A percentile compares a stretch with the other conserved stretches of the same genome.
phyloP scores from a whole-genome alignment of 2,888 invertebrate species.

The Idaea straminata region DNA sequence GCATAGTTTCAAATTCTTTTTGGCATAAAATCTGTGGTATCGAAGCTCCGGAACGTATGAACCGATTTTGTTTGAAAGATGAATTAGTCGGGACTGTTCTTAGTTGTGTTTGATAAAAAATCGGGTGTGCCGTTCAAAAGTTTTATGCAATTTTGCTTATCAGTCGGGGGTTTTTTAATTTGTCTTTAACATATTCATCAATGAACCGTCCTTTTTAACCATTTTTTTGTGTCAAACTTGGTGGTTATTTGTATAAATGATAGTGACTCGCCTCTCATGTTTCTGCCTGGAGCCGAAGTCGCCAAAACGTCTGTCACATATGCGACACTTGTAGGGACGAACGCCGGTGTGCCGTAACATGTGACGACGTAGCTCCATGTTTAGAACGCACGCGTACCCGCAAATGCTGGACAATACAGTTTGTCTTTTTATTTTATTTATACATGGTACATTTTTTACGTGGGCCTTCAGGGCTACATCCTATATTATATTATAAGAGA shows the following conservation, averaged over 20 bases:
- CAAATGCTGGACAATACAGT: slow-evolving; percentile 45
- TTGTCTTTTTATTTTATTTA: too few species aligned
- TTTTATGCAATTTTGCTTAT: too few species aligned
- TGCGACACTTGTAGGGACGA: slow-evolving; percentile 70
- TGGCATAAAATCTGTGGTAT: too few species aligned
- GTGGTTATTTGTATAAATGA: background rate
- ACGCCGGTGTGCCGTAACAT: slow-evolving; percentile 74
- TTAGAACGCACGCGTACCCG: slow-evolving; percentile 66
- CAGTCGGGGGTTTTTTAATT: background rate
- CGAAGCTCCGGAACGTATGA: too few species aligned
- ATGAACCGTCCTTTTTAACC: background rate
- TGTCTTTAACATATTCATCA: background rate
- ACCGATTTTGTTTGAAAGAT: too few species aligned
- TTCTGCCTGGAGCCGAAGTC: slow-evolving; percentile 74
- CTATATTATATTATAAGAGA: too few species aligned
- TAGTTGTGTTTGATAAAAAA: too few species aligned
- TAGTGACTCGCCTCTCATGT: slow-evolving; percentile 64
- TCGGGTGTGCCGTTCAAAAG: too few species aligned
- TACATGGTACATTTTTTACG: too few species aligned
- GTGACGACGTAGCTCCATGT: slow-evolving; percentile 67
- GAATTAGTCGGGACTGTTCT: too few species aligned
- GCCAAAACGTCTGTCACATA: slow-evolving; percentile 69
- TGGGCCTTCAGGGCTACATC: too few species aligned
- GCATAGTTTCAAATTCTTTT: too few species aligned
- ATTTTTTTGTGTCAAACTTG: background rate